Conservation (phyloP, 1,140 invertebrate species). For the Gonioctena quinquepunctata region DNA sequence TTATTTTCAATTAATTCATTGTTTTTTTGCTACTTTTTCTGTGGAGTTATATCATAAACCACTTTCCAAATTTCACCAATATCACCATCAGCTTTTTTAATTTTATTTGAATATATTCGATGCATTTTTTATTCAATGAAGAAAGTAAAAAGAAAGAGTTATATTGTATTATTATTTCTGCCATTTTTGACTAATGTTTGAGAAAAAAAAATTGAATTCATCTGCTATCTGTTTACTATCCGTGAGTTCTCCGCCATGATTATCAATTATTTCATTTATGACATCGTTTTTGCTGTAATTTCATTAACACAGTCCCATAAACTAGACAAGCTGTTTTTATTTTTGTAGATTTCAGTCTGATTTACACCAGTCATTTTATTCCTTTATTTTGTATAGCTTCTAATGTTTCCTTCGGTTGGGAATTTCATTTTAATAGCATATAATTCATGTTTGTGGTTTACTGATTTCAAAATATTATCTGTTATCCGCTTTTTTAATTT, state of each 20-base stretch:
- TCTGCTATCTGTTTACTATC: neutral
- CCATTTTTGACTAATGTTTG: neutral
- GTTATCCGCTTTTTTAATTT: neutral
- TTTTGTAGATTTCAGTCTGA: neutral
- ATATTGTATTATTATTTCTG: neutral
- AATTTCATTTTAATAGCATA: neutral
- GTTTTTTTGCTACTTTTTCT: no score
- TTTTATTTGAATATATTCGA: no score
- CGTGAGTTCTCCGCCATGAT: neutral
- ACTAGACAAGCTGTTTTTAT: neutral
- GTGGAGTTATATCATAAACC: no score
- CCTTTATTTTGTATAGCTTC: neutral
- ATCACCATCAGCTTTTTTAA: no score
- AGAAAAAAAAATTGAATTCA: neutral
- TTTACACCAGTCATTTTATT: neutral
- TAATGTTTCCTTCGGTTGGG: neutral
- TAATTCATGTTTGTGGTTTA: constrained; percentile 1
- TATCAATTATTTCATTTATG: neutral
- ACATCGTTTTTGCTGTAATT: neutral
- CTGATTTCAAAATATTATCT: constrained; percentile 1
- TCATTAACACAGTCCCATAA: neutral
- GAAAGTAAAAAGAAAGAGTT: no score
- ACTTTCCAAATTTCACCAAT: no score
- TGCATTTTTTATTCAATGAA: no score
- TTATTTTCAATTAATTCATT: no score